phyloP scores from a whole-genome alignment of 2,113 vertebrate species.

The Xenopus tropicalis region UCB_Xtro_10.0 CM004449.2:127684001-127684500 shows the following conservation, averaged over 20 bases:
- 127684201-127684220: slow-evolving; percentile 57
- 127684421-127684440: slow-evolving; percentile 58
- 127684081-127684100: slow-evolving; percentile 62
- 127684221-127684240: slow-evolving; percentile 55
- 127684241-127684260: slow-evolving; percentile 31
- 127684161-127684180: slow-evolving; percentile 66
- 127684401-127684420: slow-evolving; percentile 61
- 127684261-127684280: slow-evolving; percentile 55
- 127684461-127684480: slow-evolving; percentile 56
- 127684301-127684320: slow-evolving; percentile 45
- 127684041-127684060: slow-evolving; percentile 47
- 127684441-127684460: slow-evolving; percentile 53
- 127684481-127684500: slow-evolving; percentile 58
- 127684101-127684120: slow-evolving; percentile 44
- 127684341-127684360: slow-evolving; percentile 54
- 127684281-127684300: slow-evolving; percentile 52
- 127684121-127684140: slow-evolving; percentile 56
- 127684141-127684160: slow-evolving; percentile 44
- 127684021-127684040: slow-evolving; percentile 48
- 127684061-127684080: slow-evolving; percentile 48
- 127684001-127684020: slow-evolving; percentile 54
- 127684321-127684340: slow-evolving; percentile 57
- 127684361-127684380: slow-evolving; percentile 65
- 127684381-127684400: slow-evolving; percentile 54
- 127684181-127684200: slow-evolving; percentile 49